Evolutionary conservation across 2,797 vertebrate species (phyloP).

Genomic region (Cottoperca gobio): DNA sequence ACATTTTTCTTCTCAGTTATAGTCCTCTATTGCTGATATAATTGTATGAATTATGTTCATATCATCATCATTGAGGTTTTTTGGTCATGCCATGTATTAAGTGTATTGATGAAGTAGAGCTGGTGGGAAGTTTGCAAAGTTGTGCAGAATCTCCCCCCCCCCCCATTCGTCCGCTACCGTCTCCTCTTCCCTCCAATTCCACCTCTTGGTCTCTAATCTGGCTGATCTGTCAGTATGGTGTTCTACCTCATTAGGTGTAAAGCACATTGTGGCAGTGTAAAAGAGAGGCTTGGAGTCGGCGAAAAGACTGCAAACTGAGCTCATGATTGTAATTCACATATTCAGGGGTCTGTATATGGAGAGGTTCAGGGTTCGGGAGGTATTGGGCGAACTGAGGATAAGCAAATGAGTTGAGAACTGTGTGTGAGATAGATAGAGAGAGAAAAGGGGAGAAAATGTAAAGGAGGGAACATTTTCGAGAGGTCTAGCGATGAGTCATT

Average conservation of each 20-base stretch:
- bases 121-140: not conserved
- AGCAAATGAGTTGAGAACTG: conserved; percentile 7
- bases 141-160: not conserved
- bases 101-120: not conserved
- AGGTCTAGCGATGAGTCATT: conserved; percentile 70
- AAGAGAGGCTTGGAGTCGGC: not conserved
- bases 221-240: conserved; percentile 16
- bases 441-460: conserved; percentile 6
- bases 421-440: not conserved
- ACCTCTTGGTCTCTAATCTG: not conserved
- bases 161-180: not conserved
- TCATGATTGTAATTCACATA: conserved; percentile 39
- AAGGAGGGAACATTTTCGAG: conserved; percentile 37
- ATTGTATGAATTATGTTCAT: not conserved
- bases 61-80: not conserved
- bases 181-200: not conserved
- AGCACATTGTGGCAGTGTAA: conserved; percentile 11
- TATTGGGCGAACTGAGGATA: conserved; percentile 19
- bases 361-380: not conserved
- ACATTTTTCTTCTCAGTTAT: not conserved
- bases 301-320: conserved; percentile 13
- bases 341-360: conserved; percentile 5
- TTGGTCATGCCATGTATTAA: not conserved
- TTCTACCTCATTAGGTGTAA: conserved; percentile 27
- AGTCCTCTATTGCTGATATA: not conserved